These are phyloP conservation scores for Heptranchias perlo DNA, from an alignment of 2,113 vertebrate genomes.

Conservation along the genomic window DNA sequence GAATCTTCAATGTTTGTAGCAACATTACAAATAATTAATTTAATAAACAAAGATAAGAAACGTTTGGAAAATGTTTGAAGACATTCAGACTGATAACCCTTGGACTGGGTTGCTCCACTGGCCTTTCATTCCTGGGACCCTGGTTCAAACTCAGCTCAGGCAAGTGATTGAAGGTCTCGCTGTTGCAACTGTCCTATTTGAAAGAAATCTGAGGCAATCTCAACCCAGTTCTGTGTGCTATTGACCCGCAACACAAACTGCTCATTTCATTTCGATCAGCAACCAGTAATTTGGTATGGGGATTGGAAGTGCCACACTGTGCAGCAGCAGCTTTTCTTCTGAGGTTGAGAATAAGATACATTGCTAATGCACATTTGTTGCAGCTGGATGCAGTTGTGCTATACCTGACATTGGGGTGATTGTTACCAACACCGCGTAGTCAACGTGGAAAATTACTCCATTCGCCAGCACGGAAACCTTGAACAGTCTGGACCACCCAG, in stretches of 20 bases:
- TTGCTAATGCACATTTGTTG: not conserved
- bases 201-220: too few relatives aligned
- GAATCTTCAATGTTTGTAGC: not conserved
- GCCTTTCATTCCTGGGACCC: not conserved
- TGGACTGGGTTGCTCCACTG: not conserved
- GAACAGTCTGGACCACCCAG: not conserved
- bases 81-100: not conserved
- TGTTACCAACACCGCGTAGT: not conserved
- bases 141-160: not conserved
- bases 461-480: not conserved
- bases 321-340: not conserved
- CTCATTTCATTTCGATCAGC: not conserved
- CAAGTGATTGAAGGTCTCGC: not conserved
- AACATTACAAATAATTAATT: not conserved
- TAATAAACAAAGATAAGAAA: not conserved
- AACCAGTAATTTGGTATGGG: not conserved
- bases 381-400: not conserved
- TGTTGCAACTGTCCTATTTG: too few relatives aligned
- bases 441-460: not conserved
- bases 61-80: not conserved
- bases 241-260: too few relatives aligned
- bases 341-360: not conserved
- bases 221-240: too few relatives aligned
- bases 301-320: not conserved
- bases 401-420: not conserved